Evolutionary conservation across 2,888 invertebrate genomes (phyloP), one percentile per base, ranked within the genome.

Genomic region (Lasioglossum figueresi): DNA sequence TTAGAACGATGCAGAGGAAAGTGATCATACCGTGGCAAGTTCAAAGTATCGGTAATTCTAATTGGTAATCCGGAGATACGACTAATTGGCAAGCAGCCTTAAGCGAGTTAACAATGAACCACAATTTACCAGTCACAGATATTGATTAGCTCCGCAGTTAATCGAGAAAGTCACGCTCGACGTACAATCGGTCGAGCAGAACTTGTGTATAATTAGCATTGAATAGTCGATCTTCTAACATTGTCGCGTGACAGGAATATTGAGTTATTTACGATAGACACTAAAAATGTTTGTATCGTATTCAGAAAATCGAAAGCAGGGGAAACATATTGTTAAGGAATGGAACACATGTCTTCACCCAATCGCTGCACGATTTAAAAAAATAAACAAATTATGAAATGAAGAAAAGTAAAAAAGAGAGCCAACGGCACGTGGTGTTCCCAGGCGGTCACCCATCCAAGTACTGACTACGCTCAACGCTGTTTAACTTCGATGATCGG

Each of bases 61-160:
- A 31, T 19, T 19, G 34, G 8, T 34, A 66, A 19, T 34, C 31
- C 16, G 19, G 16, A 66, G 34, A 66, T 34, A 66, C 66, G 66
- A n/a, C 59, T 74, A 74, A 74, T 74, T 56, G n/a, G 14, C 74
- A 37, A 34, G 23, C 31, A 48, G n/a, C 34, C 52, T 23, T 12
- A 37, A 34, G 37, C 34, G 56, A 12, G 14, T 76, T 48, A 76
- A 76, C 66, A 66, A 66, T 66, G 76, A 66, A 34, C 66, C 43
- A 66, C 63, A 23, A 76, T 76, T 66, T 48, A 66, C 66, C 31
- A n/a, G 66, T 23, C n/a, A n/a, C 34, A 34, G 10, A 34, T 77
- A 27, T 45, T 43, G 31, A 77, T 77, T 77, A 34, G 68, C 48
- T 68, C 12, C 34, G 77, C 68, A 4, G 68, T 37, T 37, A 37